Percentiles rank a stretch among this genome's conserved stretches.
Conservation (phyloP, 2,113 vertebrate genomes). For the Gopherus flavomarginatus region DNA sequence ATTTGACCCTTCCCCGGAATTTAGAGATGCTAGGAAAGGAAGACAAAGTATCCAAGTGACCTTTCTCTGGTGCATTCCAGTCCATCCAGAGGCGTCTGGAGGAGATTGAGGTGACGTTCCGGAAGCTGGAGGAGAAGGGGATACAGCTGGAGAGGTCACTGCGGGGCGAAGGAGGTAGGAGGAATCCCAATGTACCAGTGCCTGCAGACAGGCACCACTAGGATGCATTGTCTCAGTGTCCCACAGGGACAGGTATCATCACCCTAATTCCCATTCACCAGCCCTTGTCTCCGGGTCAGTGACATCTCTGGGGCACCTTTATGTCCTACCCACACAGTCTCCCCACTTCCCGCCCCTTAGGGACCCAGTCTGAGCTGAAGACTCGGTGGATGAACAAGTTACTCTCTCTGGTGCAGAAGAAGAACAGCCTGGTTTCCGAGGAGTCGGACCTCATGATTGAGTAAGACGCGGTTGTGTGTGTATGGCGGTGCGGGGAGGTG, state of each 20-base stretch:
- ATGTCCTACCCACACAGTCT: accelerated
- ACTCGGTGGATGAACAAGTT: conserved; percentile 85
- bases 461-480: conserved; percentile 77
- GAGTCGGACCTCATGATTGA: conserved; percentile 95
- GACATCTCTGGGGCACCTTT: background rate
- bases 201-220: background rate
- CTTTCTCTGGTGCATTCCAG: conserved; percentile 64
- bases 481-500: background rate
- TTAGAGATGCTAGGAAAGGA: background rate
- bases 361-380: conserved; percentile 70
- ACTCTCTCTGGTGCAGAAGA: conserved; percentile 90
- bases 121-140: conserved; percentile 89
- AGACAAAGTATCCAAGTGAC: background rate
- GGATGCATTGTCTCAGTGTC: background rate
- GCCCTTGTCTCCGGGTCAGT: background rate
- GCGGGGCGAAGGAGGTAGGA: conserved; percentile 82
- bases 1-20: background rate
- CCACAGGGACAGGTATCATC: background rate
- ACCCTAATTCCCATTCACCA: background rate
- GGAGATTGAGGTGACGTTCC: conserved; percentile 91
- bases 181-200: background rate
- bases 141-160: conserved; percentile 84
- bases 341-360: background rate
- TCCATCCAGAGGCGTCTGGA: conserved; percentile 91
- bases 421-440: conserved; percentile 88